Evolutionary conservation across 2,888 invertebrate genomes (phyloP).

Genomic region (Coecobrya sp.): DNA sequence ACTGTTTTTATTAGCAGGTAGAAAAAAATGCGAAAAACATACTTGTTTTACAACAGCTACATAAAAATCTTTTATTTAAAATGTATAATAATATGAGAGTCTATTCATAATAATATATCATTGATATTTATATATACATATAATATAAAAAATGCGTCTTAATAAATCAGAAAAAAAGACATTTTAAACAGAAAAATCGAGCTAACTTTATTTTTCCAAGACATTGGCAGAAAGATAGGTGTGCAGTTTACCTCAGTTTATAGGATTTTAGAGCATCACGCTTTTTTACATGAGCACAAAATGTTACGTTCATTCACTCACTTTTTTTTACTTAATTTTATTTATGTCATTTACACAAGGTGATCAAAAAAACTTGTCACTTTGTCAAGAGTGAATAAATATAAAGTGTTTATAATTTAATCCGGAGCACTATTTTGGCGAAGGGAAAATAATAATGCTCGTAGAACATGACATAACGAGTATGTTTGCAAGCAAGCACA

Average conservation of each 20-base stretch:
- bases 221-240: not conserved
- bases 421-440: constrained; percentile 55
- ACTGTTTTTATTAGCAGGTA: constrained; percentile 29
- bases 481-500: constrained; percentile 50
- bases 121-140: constrained; percentile 19
- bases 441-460: constrained; percentile 60
- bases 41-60: not conserved
- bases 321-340: not conserved
- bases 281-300: not conserved
- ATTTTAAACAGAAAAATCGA: constrained; percentile 1
- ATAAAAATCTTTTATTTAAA: constrained; percentile 1
- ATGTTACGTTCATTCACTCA: not conserved
- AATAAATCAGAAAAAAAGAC: constrained; percentile 30
- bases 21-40: not conserved
- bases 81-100: constrained; percentile 39
- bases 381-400: not conserved
- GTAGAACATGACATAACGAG: constrained; percentile 72
- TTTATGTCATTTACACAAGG: not conserved
- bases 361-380: not conserved
- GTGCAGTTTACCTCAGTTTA: not conserved
- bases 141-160: constrained; percentile 29
- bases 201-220: not conserved
- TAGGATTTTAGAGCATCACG: not conserved
- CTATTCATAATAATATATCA: constrained; percentile 18
- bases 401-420: not conserved